Evolutionary conservation across 1,140 invertebrate genomes (phyloP).

Genomic region (Sarcophaga bullata): DNA sequence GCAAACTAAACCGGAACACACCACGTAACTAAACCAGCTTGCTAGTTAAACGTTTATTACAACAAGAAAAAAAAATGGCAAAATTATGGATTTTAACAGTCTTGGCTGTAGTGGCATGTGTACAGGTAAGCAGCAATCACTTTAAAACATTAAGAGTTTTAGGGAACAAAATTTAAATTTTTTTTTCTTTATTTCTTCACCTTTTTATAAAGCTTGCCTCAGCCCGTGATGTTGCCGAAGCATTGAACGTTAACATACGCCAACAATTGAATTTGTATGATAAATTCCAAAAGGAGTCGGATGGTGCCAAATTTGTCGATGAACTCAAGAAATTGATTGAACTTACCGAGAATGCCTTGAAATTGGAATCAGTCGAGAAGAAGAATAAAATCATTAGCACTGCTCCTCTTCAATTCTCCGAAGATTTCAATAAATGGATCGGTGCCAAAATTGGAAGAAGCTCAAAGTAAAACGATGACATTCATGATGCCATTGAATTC

Average conservation of each 20-base stretch:
- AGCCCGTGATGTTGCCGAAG: constrained; percentile 47
- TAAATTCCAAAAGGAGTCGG: constrained; percentile 46
- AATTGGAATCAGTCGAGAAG: constrained; percentile 47
- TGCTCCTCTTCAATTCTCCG: constrained; percentile 45
- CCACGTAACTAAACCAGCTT: background rate
- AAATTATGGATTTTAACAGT: constrained; percentile 50
- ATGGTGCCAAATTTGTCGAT: constrained; percentile 48
- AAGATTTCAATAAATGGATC: constrained; percentile 48
- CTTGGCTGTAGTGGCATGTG: constrained; percentile 47
- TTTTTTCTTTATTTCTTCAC: background rate
- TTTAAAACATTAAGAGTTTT: background rate
- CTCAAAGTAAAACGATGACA: constrained; percentile 49
- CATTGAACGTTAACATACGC: constrained; percentile 50
- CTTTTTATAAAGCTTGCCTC: constrained; percentile 40
- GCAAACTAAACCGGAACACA: background rate
- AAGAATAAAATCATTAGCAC: constrained; percentile 47
- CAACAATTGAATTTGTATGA: constrained; percentile 49
- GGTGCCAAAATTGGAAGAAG: constrained; percentile 46
- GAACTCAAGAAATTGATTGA: constrained; percentile 49
- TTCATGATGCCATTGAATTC: constrained; percentile 48
- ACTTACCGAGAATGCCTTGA: constrained; percentile 49
- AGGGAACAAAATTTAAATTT: background rate
- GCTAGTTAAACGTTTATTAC: too few species aligned
- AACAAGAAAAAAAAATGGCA: constrained; percentile 46
- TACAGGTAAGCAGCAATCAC: constrained; percentile 45